Conservation (phyloP, 2,797 vertebrate genomes). For the Bradypodion ventrale region DNA sequence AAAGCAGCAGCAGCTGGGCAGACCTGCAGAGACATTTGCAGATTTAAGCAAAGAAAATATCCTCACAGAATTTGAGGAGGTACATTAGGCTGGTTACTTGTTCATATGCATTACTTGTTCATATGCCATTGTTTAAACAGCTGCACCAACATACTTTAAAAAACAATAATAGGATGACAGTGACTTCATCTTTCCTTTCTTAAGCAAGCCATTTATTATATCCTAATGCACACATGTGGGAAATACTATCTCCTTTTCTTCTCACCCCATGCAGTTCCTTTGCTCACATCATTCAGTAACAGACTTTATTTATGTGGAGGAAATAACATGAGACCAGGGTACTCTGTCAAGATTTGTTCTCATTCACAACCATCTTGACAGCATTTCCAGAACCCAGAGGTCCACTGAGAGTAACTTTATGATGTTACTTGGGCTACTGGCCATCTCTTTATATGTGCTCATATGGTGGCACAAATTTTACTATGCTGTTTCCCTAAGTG, state of each 20-base stretch:
- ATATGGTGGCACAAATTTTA: neutral
- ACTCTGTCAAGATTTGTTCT: neutral
- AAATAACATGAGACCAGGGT: neutral
- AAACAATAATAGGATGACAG: constrained; percentile 24
- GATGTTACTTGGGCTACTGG: too few relatives aligned
- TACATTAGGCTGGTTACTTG: constrained; percentile 41
- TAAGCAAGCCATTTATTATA: constrained; percentile 31
- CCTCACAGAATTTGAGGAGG: constrained; percentile 32
- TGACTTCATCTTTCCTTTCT: constrained; percentile 44
- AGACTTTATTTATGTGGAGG: constrained; percentile 7
- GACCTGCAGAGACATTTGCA: constrained; percentile 22
- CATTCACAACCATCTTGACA: neutral
- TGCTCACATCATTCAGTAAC: neutral
- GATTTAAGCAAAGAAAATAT: constrained; percentile 3
- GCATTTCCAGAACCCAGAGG: neutral
- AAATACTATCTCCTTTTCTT: constrained; percentile 14
- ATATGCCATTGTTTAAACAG: constrained; percentile 51
- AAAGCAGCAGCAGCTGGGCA: constrained; percentile 10
- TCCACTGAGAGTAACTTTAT: neutral
- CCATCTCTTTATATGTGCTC: neutral
- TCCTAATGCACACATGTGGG: neutral
- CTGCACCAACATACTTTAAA: constrained; percentile 37
- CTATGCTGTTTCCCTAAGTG: neutral
- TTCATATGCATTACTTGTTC: constrained; percentile 38
- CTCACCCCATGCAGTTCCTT: constrained; percentile 22